These are phyloP conservation scores for Lepus europaeus DNA, from an alignment of 2,113 vertebrate genomes.

Conservation along the genomic window DNA sequence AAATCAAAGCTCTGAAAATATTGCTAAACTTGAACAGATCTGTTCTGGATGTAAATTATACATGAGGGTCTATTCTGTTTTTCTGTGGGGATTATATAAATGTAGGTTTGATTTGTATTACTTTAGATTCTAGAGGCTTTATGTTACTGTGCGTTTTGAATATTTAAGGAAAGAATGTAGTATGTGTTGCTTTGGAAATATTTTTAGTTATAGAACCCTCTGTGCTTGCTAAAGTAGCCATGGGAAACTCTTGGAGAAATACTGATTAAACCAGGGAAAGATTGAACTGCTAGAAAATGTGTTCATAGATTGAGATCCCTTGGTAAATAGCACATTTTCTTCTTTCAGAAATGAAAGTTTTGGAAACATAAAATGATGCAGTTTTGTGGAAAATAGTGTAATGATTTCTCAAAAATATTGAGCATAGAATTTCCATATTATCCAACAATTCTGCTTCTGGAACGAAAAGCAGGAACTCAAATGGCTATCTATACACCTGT, in stretches of 20 bases:
- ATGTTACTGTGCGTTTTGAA: not conserved
- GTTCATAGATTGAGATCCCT: not conserved
- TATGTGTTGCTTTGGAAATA: not conserved
- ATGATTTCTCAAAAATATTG: slow-evolving; percentile 9
- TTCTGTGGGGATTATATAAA: slow-evolving; percentile 39
- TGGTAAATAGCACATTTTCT: not conserved
- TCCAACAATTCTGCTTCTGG: not conserved
- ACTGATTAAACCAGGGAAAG: not conserved
- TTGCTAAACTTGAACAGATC: slow-evolving; percentile 34
- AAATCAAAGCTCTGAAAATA: slow-evolving; percentile 68
- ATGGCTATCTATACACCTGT: not conserved
- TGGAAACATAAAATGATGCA: not conserved
- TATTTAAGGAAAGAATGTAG: not conserved
- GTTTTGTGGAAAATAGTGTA: not conserved
- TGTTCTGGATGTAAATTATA: slow-evolving; percentile 1
- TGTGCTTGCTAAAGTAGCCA: slow-evolving; percentile 15
- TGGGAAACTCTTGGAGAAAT: slow-evolving; percentile 23
- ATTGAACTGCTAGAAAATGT: not conserved
- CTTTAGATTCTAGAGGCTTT: not conserved
- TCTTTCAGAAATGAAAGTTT: slow-evolving; percentile 28
- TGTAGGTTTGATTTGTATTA: not conserved
- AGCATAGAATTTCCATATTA: not conserved
- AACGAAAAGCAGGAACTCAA: not conserved
- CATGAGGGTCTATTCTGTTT: slow-evolving; percentile 26
- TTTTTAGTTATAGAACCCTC: not conserved